Conservation (phyloP, 2,113 vertebrate genomes). For the Stercorarius parasiticus region DNA sequence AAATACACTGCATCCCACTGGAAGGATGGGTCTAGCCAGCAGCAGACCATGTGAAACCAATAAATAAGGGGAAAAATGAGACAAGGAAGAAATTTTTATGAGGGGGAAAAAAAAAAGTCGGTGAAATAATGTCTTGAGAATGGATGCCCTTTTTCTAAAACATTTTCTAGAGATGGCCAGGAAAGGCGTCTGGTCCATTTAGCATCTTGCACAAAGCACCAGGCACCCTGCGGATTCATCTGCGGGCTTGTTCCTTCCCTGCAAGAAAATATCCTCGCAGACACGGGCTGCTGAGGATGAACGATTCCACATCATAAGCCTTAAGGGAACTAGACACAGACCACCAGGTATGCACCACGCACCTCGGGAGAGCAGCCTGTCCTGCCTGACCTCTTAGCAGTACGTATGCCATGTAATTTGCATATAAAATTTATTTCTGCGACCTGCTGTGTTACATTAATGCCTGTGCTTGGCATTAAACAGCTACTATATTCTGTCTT, state of each 20-base stretch:
- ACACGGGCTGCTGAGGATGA: neutral
- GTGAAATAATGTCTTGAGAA: neutral
- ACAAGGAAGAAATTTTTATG: neutral
- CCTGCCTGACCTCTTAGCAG: neutral
- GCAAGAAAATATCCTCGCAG: neutral
- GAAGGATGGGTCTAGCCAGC: neutral
- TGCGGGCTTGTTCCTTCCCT: neutral
- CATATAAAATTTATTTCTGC: accelerated
- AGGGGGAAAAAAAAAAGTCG: accelerated
- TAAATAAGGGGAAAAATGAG: neutral
- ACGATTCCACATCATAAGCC: accelerated
- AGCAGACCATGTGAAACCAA: neutral
- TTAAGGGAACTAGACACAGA: accelerated
- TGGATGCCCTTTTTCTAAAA: neutral
- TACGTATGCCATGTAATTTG: neutral
- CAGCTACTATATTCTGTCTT: neutral
- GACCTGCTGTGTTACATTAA: neutral
- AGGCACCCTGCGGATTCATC: neutral
- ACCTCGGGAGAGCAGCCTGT: neutral
- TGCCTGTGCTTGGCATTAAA: neutral
- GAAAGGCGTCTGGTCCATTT: neutral
- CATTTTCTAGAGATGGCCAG: neutral
- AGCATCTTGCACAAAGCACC: neutral
- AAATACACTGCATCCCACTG: neutral
- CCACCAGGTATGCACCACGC: neutral